phyloP scores from a whole-genome alignment of 2,888 invertebrate species.

The Koerneria pararmatus region DNA sequence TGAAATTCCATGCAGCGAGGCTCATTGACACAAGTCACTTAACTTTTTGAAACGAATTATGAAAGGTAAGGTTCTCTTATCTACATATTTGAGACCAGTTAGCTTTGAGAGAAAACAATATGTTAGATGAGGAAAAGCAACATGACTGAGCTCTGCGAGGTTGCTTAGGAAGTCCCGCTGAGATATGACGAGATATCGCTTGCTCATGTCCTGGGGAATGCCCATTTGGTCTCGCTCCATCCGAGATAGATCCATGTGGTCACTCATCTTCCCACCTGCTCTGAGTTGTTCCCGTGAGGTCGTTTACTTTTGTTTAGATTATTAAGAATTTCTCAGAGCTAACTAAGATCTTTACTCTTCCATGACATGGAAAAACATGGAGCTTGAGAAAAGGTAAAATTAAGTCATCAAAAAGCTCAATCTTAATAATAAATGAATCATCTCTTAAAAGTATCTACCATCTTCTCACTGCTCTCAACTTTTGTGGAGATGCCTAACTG shows the following conservation, averaged over 20 bases:
- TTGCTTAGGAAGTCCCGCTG: conserved; percentile 29
- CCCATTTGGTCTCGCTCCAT: conserved; percentile 33
- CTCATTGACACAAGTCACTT: too few species aligned
- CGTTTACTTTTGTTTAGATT: too few species aligned
- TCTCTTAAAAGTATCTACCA: too few species aligned
- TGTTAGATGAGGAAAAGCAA: conserved; percentile 2
- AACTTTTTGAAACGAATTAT: too few species aligned
- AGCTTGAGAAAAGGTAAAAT: too few species aligned
- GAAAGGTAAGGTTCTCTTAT: too few species aligned
- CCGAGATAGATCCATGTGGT: conserved; percentile 33
- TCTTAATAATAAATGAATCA: too few species aligned
- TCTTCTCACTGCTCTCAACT: not conserved
- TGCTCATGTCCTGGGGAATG: conserved; percentile 39
- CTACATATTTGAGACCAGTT: not conserved
- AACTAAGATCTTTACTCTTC: too few species aligned
- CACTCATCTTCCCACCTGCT: conserved; percentile 32
- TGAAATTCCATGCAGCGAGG: too few species aligned
- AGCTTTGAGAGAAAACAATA: not conserved
- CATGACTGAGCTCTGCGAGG: conserved; percentile 19
- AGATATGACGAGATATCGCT: conserved; percentile 32
- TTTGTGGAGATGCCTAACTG: conserved; percentile 24
- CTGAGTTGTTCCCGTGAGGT: conserved; percentile 3
- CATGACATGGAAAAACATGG: too few species aligned
- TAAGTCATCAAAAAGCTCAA: too few species aligned
- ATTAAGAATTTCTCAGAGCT: too few species aligned